Conservation (phyloP, 2,888 invertebrate species). For the Pardosa pseudoannulata region DNA sequence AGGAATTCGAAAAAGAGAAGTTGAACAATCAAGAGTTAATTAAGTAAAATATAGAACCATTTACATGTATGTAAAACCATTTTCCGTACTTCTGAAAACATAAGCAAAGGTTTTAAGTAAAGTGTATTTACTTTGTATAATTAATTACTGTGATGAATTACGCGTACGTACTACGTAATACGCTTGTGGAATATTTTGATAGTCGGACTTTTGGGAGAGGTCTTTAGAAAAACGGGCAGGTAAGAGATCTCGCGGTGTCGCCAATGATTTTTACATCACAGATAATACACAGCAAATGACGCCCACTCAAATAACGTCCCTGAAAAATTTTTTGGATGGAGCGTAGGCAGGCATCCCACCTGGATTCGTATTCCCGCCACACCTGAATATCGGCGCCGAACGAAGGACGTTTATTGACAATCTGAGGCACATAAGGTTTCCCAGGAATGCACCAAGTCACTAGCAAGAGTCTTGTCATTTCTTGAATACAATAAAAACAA, state of each 20-base stretch:
- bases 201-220: background rate
- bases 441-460: background rate
- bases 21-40: too few relatives aligned
- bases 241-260: background rate
- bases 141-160: too few relatives aligned
- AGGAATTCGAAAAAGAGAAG: too few relatives aligned
- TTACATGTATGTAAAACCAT: too few relatives aligned
- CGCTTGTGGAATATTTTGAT: background rate
- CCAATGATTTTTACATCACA: slow-evolving; percentile 15
- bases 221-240: background rate
- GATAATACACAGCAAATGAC: slow-evolving; percentile 26
- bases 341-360: slow-evolving; percentile 52
- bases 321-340: slow-evolving; percentile 60
- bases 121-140: too few relatives aligned
- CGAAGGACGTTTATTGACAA: slow-evolving; percentile 37
- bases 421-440: background rate
- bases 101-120: too few relatives aligned
- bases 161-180: too few relatives aligned
- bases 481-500: too few relatives aligned
- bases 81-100: too few relatives aligned
- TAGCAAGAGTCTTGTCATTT: too few relatives aligned
- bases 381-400: slow-evolving; percentile 63
- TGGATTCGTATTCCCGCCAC: slow-evolving; percentile 40
- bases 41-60: too few relatives aligned
- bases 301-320: slow-evolving; percentile 46